phyloP scores from a whole-genome alignment of 2,888 invertebrate genomes.

The Synergus gifuensis region DNA sequence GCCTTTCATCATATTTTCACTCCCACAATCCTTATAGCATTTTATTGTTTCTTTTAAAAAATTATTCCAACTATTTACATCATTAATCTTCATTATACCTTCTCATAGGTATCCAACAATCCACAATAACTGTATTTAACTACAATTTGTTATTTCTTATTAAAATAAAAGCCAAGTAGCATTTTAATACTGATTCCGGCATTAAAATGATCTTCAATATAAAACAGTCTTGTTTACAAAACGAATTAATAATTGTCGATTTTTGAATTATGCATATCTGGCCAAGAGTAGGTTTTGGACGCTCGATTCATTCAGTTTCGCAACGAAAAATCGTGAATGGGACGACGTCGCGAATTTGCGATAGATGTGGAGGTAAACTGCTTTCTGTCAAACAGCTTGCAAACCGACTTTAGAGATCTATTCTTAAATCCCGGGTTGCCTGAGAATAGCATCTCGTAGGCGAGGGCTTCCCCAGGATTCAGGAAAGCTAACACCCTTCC shows the following conservation, averaged over 20 bases:
- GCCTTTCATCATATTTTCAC: slow-evolving; percentile 11
- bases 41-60: neutral
- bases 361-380: neutral
- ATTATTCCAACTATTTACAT: neutral
- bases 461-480: slow-evolving; percentile 67
- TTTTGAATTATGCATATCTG: neutral
- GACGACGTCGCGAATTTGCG: slow-evolving; percentile 10
- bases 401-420: slow-evolving; percentile 54
- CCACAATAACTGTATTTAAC: neutral
- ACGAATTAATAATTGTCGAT: neutral
- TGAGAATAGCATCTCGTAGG: slow-evolving; percentile 64
- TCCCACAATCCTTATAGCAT: slow-evolving; percentile 7
- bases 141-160: neutral
- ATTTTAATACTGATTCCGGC: neutral
- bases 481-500: slow-evolving; percentile 44
- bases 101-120: too few species aligned
- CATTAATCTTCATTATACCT: neutral
- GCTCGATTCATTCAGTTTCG: slow-evolving; percentile 10
- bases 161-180: neutral
- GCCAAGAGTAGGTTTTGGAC: neutral
- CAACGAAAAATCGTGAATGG: slow-evolving; percentile 34
- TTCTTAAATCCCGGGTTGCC: slow-evolving; percentile 64
- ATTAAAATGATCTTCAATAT: neutral
- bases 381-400: neutral
- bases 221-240: too few species aligned